A percentile compares a stretch with the other conserved stretches of the same genome.
Conservation (phyloP, 1,140 invertebrate species). For the Trichonephila inaurata region DNA sequence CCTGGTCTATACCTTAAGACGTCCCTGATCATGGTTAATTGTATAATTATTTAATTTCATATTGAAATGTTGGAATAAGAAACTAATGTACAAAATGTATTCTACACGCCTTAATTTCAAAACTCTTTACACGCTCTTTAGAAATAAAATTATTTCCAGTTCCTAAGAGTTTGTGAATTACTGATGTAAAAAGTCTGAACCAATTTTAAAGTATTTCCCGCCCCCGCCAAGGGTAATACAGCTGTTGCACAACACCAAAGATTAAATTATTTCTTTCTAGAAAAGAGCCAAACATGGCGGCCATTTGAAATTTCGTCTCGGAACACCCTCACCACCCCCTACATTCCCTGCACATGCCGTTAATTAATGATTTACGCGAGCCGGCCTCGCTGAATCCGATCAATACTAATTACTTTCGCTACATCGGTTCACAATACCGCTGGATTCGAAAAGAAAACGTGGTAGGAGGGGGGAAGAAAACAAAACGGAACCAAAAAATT, state of each 20-base stretch:
- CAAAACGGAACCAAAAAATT: slow-evolving; percentile 68
- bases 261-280: background rate
- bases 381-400: slow-evolving; percentile 28
- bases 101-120: no score
- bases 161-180: no score
- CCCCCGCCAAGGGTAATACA: no score
- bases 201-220: no score
- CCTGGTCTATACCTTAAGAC: no score
- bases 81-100: no score
- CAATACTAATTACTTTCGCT: slow-evolving; percentile 74
- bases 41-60: no score
- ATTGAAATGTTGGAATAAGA: no score
- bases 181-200: no score
- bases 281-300: background rate
- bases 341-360: background rate
- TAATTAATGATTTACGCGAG: slow-evolving; percentile 74
- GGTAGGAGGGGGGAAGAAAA: background rate
- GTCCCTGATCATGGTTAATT: no score
- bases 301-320: background rate
- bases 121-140: no score
- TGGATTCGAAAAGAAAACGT: background rate
- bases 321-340: background rate
- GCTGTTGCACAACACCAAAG: background rate
- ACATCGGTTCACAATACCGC: slow-evolving; percentile 65
- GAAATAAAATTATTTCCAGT: no score